Base-by-base conservation (phyloP, 2,113 vertebrate species). In the Scomber scombrus region DNA sequence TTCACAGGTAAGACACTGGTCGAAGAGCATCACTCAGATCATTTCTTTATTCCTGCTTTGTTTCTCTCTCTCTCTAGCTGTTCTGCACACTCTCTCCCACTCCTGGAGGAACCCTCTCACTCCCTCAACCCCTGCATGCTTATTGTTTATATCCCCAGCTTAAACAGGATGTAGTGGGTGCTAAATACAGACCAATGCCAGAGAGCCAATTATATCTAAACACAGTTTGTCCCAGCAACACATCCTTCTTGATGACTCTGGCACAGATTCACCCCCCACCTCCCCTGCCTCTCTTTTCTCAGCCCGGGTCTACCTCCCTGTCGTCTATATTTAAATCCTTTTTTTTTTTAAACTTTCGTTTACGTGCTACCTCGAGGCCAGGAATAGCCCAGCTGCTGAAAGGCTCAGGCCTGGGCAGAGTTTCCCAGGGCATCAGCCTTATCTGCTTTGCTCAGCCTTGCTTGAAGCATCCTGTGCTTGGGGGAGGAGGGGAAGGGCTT, bases 1-100 rank as follows among this genome's bases (percentile, higher is more conserved):
- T 94, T 99, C 93, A 95, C 94, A 89, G 98, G 98, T 99, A 97
- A 97, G 95, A 94, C 56, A 51, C 64, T 66, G 34, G 47, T 61
- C 52, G 21, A 5, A 16, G 34, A 54, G 21, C 1, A 29, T 40
- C 31, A 34, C 31, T 7, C 13, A 19, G 15, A 40, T 64, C 11
- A 0, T 18, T 4, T 21, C 19, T 18, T 34, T 12, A 46, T 34
- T 56, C 43, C 40, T 23, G 7, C 0, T 6, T 6, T 2, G 34
- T 31, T 1, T 14, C 18, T 66, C 0, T 18, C 0, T 18, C 15
- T 72, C n/a, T 51, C 49, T 56, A 40, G 66, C 4, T 65, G 19
- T 68, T 40, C 52, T 29, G 15, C 26, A 43, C 40, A 29, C 23
- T 40, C 45, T 57, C 40, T 47, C 16, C 14, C 21, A 8, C 11